Conservation (phyloP, 2,888 invertebrate genomes). For the Polyommatus iphigenia region DNA sequence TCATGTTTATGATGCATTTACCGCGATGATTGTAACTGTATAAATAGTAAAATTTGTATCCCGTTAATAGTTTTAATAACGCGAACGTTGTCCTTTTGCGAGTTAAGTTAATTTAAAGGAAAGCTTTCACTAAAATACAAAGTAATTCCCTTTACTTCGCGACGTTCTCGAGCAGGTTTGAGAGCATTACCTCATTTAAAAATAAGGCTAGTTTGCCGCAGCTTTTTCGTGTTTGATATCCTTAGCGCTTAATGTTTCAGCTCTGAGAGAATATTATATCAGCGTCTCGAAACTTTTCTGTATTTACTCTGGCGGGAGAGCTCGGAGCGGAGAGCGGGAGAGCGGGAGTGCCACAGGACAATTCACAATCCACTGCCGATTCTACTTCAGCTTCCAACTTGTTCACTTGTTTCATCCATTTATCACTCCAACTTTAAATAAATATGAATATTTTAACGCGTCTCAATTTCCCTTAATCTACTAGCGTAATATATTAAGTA, state of each 20-base stretch:
- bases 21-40: not conserved
- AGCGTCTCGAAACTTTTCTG: slow-evolving; percentile 12
- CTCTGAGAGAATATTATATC: slow-evolving; percentile 29
- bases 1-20: not conserved
- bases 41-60: not conserved
- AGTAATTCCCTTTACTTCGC: not conserved
- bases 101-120: not conserved
- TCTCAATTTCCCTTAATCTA: too few species aligned
- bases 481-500: too few species aligned
- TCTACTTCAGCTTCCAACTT: not conserved
- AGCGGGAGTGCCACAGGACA: not conserved
- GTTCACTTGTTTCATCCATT: not conserved
- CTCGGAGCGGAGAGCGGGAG: not conserved
- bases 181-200: slow-evolving; percentile 19
- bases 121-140: not conserved
- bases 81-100: not conserved
- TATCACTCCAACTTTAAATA: not conserved
- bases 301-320: slow-evolving; percentile 11
- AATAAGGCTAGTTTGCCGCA: slow-evolving; percentile 7
- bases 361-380: not conserved
- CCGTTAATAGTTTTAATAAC: not conserved
- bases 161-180: not conserved
- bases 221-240: slow-evolving; percentile 12
- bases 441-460: not conserved
- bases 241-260: slow-evolving; percentile 28